Base-by-base conservation (phyloP, 92 coral and sea anemone genomes). In the Zoanthus gigantus region DNA sequence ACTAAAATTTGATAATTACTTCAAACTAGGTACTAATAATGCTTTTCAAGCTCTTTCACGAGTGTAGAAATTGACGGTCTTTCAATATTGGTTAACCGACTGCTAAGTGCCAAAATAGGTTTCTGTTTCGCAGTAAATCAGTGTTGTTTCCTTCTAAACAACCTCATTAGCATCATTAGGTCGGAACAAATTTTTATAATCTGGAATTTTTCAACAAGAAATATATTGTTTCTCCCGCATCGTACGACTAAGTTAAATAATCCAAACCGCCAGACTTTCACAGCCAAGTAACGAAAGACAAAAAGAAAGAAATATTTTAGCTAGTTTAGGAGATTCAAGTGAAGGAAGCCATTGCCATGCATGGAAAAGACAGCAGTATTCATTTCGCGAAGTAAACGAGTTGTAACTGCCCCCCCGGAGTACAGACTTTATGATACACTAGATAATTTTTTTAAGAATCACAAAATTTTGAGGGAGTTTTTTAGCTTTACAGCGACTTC, bases 61-160 rank as follows among this genome's bases (percentile, higher is more conserved):
- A 58, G 66, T 58, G 66, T 58, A 14, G n/a, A 11, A 58, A 58
- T 58, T 58, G n/a, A 11, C 66, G 66, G 66, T 58, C 66, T 58
- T 58, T 58, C 66, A 58, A 58, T 58, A 58, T 58, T 58, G 66
- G 66, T 58, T 58, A 58, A 58, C 66, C 66, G n/a, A 58, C 66
- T 58, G 66, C 66, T 58, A 58, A 58, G 66, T 58, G 66, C 66
- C 66, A 58, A 58, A 58, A 14, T 58, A 11, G 66, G 66, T 14
- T 58, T 58, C n/a, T 58, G 66, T 58, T 58, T 58, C 4, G n/a
- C 66, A 58, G 66, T 58, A 58, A 58, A 58, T 53, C 58, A 53
- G n/a, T 58, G 16, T 58, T 58, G 66, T 58, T 58, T 0, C n/a
- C 1, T 5, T 58, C 66, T 58, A 58, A 58, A 58, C 66, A 58